A percentile compares a stretch with the other conserved stretches of the same genome.
Evolutionary conservation across 2,797 vertebrate species (phyloP).

Genomic region (Helostoma temminkii): DNA sequence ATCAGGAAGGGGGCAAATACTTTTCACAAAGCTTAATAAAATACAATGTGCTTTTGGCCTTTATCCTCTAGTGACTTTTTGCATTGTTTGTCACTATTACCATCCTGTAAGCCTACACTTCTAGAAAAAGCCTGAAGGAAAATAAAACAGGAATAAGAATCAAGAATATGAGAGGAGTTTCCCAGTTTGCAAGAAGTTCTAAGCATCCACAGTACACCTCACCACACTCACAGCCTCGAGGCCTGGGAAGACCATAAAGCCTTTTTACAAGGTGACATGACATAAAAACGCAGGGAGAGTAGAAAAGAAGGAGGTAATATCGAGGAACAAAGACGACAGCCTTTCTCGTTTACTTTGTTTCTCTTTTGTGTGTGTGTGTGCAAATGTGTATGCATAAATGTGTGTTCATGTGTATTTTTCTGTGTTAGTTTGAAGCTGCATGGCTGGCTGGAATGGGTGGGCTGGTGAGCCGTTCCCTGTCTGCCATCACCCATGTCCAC

Average conservation of each 20-base stretch:
- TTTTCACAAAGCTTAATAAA: too few species aligned
- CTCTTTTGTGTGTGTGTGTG: slow-evolving; percentile 25
- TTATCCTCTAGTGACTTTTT: too few species aligned
- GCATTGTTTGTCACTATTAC: too few species aligned
- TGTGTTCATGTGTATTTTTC: slow-evolving; percentile 9
- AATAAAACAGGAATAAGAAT: too few species aligned
- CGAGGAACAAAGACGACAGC: slow-evolving; percentile 34
- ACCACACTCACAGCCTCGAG: slow-evolving; percentile 58
- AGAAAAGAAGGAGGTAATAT: slow-evolving; percentile 56
- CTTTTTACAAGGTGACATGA: slow-evolving; percentile 84
- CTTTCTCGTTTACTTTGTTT: slow-evolving; percentile 32
- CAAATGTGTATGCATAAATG: background rate
- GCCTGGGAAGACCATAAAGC: slow-evolving; percentile 79
- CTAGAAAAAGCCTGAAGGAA: background rate
- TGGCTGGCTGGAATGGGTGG: slow-evolving; percentile 49
- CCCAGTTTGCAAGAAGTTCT: slow-evolving; percentile 61
- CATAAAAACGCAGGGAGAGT: slow-evolving; percentile 74
- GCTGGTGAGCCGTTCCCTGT: slow-evolving; percentile 71
- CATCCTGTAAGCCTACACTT: slow-evolving; percentile 11
- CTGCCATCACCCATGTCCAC: slow-evolving; percentile 83
- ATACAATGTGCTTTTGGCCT: too few species aligned
- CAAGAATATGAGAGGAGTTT: slow-evolving; percentile 32
- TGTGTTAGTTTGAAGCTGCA: slow-evolving; percentile 16
- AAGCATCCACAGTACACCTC: slow-evolving; percentile 69
- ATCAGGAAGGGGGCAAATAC: too few species aligned